Evolutionary conservation across 1,140 invertebrate genomes (phyloP).

Genomic region (Conopomorpha cramerella): DNA sequence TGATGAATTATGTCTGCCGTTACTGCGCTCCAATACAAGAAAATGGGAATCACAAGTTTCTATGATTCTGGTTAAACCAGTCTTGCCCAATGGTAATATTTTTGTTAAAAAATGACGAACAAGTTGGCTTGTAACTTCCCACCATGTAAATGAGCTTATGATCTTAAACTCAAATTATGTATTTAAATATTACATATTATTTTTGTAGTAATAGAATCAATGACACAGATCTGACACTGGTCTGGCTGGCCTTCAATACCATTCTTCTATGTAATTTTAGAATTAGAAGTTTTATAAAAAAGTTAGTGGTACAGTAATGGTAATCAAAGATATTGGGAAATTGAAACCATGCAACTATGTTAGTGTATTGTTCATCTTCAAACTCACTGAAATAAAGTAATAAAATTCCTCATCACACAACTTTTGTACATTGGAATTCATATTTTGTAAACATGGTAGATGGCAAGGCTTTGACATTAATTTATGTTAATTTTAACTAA

Average conservation of each 20-base stretch:
- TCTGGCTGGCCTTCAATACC: no score
- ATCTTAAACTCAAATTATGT: neutral
- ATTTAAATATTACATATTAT: slow-evolving; percentile 3
- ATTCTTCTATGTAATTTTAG: no score
- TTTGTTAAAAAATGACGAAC: neutral
- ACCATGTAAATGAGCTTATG: neutral
- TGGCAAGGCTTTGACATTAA: slow-evolving; percentile 3
- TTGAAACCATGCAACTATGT: neutral
- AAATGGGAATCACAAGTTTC: slow-evolving; percentile 64
- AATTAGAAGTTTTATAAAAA: no score
- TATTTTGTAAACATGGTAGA: slow-evolving; percentile 17
- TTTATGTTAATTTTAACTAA: slow-evolving; percentile 9
- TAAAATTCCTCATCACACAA: neutral
- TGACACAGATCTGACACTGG: no score
- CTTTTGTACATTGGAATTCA: no score
- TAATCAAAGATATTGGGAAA: no score
- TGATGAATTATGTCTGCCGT: slow-evolving; percentile 72
- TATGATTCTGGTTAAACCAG: slow-evolving; percentile 78
- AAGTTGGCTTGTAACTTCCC: no score
- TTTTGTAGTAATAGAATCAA: no score
- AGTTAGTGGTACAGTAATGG: no score
- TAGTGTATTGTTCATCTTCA: neutral
- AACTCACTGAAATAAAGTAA: slow-evolving; percentile 22
- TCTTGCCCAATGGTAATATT: slow-evolving; percentile 36
- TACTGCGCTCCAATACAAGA: slow-evolving; percentile 59